phyloP scores from a whole-genome alignment of 2,113 vertebrate genomes.

The Lontra canadensis region DNA sequence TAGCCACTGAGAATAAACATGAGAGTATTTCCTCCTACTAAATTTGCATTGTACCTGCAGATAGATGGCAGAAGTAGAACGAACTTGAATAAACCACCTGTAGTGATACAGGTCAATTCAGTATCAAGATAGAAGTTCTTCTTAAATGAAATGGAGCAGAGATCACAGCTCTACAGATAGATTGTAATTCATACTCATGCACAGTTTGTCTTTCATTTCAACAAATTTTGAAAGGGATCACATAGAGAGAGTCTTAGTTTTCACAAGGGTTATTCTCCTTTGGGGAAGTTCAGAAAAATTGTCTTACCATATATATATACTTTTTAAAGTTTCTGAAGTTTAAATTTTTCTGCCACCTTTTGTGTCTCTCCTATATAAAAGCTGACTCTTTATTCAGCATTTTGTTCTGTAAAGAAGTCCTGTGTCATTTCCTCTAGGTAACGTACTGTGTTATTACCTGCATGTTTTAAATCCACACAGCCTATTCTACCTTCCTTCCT shows the following conservation, averaged over 20 bases:
- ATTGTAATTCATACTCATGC: constrained; percentile 76
- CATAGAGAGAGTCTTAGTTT: constrained; percentile 62
- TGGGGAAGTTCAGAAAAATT: constrained; percentile 58
- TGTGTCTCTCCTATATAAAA: constrained; percentile 21
- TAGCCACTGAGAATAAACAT: constrained; percentile 53
- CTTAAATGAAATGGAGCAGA: constrained; percentile 67
- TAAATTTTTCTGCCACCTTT: constrained; percentile 51
- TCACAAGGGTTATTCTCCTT: constrained; percentile 65
- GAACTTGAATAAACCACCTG: constrained; percentile 59
- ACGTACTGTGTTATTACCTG: background rate
- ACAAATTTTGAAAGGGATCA: constrained; percentile 65
- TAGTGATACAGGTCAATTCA: constrained; percentile 62
- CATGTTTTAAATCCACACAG: background rate
- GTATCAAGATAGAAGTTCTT: constrained; percentile 44
- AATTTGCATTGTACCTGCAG: constrained; percentile 33
- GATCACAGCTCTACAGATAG: constrained; percentile 60
- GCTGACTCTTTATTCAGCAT: background rate
- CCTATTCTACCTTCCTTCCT: background rate
- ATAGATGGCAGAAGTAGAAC: constrained; percentile 34
- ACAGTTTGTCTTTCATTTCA: constrained; percentile 75
- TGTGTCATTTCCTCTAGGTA: background rate
- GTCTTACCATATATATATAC: background rate
- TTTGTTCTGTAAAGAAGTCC: background rate
- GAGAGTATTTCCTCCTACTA: constrained; percentile 53
- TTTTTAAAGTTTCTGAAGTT: constrained; percentile 65